Percentiles rank a stretch among this genome's conserved stretches.
Conservation (phyloP, 1,140 invertebrate genomes). For the Sogatella furcifera region DNA sequence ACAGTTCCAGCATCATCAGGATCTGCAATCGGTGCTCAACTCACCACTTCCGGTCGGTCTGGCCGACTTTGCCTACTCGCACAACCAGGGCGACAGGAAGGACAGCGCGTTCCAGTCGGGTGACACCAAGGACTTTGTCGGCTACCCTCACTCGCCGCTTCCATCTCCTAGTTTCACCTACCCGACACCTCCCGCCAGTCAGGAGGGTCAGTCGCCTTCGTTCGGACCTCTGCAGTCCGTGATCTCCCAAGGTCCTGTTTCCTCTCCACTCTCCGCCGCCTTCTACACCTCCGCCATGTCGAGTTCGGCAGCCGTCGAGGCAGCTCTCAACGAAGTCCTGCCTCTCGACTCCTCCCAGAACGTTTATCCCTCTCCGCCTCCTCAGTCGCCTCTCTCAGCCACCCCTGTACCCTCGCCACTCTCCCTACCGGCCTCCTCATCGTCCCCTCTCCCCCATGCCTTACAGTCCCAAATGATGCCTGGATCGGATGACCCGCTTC, state of each 20-base stretch:
- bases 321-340: conserved; percentile 66
- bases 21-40: conserved; percentile 59
- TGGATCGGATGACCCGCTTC: conserved; percentile 69
- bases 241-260: conserved; percentile 38
- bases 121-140: conserved; percentile 22
- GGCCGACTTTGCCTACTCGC: conserved; percentile 62
- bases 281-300: conserved; percentile 80
- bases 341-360: conserved; percentile 54
- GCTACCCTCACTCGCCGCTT: conserved; percentile 41
- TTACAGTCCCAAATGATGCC: conserved; percentile 68
- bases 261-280: conserved; percentile 60
- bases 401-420: conserved; percentile 48
- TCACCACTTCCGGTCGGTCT: conserved; percentile 64
- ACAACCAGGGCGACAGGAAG: conserved; percentile 34
- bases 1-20: conserved; percentile 44
- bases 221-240: conserved; percentile 33
- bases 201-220: conserved; percentile 58
- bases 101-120: conserved; percentile 35
- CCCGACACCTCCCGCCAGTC: conserved; percentile 71
- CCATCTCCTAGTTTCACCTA: conserved; percentile 67
- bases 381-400: conserved; percentile 44
- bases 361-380: conserved; percentile 50
- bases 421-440: conserved; percentile 38
- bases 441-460: conserved; percentile 41
- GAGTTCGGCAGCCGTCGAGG: conserved; percentile 70